Evolutionary conservation across 1,140 invertebrate species (phyloP), one percentile per base, ranked within the genome.

Genomic region (Nephila pilipes): DNA sequence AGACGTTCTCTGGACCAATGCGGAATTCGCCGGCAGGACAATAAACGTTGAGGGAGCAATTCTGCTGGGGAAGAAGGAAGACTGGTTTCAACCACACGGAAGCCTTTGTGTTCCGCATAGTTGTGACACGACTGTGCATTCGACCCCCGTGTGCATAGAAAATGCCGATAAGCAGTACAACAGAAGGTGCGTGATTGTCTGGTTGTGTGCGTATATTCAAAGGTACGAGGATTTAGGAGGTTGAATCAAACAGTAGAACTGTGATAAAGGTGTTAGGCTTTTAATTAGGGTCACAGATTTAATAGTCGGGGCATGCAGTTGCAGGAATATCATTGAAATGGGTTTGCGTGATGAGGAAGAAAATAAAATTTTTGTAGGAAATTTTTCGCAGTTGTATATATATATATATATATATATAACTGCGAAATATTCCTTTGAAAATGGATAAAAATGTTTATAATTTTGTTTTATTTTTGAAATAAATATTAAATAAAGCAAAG

Each of bases 11-110:
- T 32, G 14, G 46, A 79, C 65, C 87, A 20, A 22, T 79, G 36
- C 2, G 54, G 60, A 89, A 89, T 89, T 75, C n/a, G 69, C 32
- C 38, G 89, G 63, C 54, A 38, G 69, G 89, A 83, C 75, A 58
- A 91, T 91, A 81, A 91, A 20, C 25, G 69, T 80, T 89, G 29
- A 54, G 36, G 29, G 38, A 54, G 57, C n/a, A 89, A 36, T 75
- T 75, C 65, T n/a, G 87, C 18, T 2, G 46, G 46, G 80, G 38
- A 75, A 32, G 29, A 32, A 36, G 69, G 29, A 75, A 36, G 29
- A 14, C 69, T 18, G 69, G 25, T 75, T 75, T 36, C 25, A 75
- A 32, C 69, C 29, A 16, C 25, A 32, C 29, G 69, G 29, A 75
- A 75, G 32, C 25, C 69, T 75, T 75, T 75, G 69, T 75, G 32